Percentiles rank a stretch among this genome's conserved stretches.
These are phyloP conservation scores for Dryobota labecula DNA, from an alignment of 2,888 invertebrate species.

Conservation along the genomic window DNA sequence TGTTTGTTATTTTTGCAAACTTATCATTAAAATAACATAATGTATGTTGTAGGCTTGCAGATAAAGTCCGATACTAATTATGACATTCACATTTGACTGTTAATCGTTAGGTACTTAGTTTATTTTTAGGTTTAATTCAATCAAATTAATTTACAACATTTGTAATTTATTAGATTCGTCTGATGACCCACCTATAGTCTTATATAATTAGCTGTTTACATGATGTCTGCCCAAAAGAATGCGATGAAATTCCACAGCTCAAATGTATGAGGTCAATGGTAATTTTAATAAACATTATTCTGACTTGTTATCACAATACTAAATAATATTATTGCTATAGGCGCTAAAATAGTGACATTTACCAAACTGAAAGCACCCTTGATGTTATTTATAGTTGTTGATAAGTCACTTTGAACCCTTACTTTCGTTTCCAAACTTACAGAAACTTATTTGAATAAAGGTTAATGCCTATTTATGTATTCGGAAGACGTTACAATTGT, in stretches of 20 bases:
- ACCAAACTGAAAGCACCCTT: slow-evolving; percentile 36
- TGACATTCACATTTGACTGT: slow-evolving; percentile 14
- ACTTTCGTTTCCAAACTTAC: slow-evolving; percentile 37
- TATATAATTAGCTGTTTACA: slow-evolving; percentile 20
- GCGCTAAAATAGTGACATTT: slow-evolving; percentile 25
- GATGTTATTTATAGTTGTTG: slow-evolving; percentile 49
- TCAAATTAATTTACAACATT: slow-evolving; percentile 4
- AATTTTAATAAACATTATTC: slow-evolving; percentile 43
- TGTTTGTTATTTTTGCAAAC: neutral
- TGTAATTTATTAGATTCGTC: neutral
- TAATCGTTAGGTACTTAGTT: neutral
- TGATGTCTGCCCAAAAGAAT: slow-evolving; percentile 28
- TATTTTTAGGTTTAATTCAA: neutral
- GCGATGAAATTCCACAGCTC: slow-evolving; percentile 22
- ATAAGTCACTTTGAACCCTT: slow-evolving; percentile 52
- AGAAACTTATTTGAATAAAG: slow-evolving; percentile 47
- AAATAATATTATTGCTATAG: slow-evolving; percentile 15
- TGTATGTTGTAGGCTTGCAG: neutral
- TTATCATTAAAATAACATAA: neutral
- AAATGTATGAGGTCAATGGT: slow-evolving; percentile 34
- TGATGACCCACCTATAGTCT: slow-evolving; percentile 33
- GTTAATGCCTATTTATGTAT: slow-evolving; percentile 31
- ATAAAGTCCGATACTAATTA: neutral
- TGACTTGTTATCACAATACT: slow-evolving; percentile 9
- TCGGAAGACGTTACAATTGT: slow-evolving; percentile 32